Evolutionary conservation across 2,888 invertebrate genomes (phyloP).

Genomic region (Callinectes sapidus): DNA sequence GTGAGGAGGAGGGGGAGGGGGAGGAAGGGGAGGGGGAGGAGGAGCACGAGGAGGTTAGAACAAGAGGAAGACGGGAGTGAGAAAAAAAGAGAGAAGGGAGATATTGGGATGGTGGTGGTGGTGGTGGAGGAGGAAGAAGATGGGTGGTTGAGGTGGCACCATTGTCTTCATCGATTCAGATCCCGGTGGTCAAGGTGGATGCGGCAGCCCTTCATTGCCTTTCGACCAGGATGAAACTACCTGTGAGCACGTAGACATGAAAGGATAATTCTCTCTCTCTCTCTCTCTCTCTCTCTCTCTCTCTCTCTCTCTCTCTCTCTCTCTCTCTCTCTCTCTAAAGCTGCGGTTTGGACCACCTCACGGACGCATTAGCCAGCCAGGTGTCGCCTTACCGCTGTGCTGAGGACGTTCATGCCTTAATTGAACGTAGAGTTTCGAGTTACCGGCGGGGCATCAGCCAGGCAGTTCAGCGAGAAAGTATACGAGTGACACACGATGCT

Average conservation of each 20-base stretch:
- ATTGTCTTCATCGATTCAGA: constrained; percentile 54
- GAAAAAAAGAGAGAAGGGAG: not conserved
- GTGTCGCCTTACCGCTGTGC: constrained; percentile 6
- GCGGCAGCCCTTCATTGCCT: constrained; percentile 38
- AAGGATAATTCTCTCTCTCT: not conserved
- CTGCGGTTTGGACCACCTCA: not conserved
- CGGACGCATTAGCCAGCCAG: constrained; percentile 17
- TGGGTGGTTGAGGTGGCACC: constrained; percentile 11
- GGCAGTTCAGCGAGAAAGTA: not conserved
- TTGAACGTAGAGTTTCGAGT: constrained; percentile 16
- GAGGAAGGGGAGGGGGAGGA: not conserved
- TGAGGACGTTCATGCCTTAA: not conserved
- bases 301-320: not conserved
- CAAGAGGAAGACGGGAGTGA: not conserved
- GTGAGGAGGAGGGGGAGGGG: not conserved
- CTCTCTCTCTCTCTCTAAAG: not conserved
- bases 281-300: not conserved
- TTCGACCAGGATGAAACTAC: not conserved
- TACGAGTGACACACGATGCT: constrained; percentile 5
- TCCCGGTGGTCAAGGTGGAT: constrained; percentile 43
- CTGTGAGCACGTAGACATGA: not conserved
- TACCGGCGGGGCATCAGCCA: not conserved
- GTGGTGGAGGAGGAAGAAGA: not conserved
- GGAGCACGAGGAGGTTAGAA: not conserved
- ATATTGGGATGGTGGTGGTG: not conserved